phyloP scores from a whole-genome alignment of 2,113 vertebrate species.

The Circaetus cinerascens region DNA sequence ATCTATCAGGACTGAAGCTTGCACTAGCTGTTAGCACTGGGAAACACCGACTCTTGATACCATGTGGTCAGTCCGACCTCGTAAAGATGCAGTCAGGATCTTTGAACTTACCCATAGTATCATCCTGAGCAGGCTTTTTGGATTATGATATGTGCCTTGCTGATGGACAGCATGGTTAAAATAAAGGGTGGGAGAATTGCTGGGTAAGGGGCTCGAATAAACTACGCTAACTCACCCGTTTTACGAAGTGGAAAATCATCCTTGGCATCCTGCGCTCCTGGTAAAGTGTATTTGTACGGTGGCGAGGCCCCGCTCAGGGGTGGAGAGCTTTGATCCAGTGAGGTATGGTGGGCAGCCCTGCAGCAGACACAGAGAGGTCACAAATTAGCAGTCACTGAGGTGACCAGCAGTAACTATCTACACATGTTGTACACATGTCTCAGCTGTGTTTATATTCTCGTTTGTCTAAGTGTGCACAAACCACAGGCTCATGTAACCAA shows the following conservation, averaged over 20 bases:
- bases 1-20: background rate
- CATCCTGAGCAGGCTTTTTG: background rate
- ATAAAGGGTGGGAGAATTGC: background rate
- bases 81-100: background rate
- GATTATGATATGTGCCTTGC: background rate
- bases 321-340: conserved; percentile 97
- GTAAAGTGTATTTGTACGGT: conserved; percentile 90
- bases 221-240: conserved; percentile 81
- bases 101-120: background rate
- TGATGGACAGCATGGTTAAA: background rate
- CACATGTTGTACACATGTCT: conserved; percentile 35
- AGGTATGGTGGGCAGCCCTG: conserved; percentile 95
- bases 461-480: conserved; percentile 23
- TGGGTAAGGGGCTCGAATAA: background rate
- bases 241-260: conserved; percentile 98
- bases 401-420: conserved; percentile 59
- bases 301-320: conserved; percentile 91
- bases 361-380: conserved; percentile 50
- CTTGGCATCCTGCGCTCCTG: conserved; percentile 86
- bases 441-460: conserved; percentile 59
- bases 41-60: background rate
- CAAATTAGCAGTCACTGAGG: conserved; percentile 10
- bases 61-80: background rate
- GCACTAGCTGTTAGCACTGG: background rate
- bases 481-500: conserved; percentile 46